Conservation (phyloP, 2,888 invertebrate species). For the Aphrophora alni region DNA sequence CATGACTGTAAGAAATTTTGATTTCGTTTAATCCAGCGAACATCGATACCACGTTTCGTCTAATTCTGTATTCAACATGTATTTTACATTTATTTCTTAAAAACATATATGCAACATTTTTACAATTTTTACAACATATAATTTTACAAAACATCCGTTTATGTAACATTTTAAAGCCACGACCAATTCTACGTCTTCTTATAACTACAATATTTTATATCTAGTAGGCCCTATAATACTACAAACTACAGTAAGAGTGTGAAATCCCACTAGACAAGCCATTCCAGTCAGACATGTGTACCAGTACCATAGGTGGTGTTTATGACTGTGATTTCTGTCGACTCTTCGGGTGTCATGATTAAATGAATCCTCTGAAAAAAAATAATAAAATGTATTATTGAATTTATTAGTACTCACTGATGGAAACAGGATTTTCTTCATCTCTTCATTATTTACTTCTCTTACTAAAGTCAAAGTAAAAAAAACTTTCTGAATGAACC, state of each 20-base stretch:
- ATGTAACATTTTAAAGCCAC: not conserved
- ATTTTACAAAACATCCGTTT: not conserved
- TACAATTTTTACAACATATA: not conserved
- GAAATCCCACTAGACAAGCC: conserved; percentile 47
- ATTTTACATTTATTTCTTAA: not conserved
- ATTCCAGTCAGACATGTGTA: conserved; percentile 61
- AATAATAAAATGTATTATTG: not conserved
- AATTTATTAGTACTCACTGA: no score
- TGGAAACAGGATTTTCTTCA: no score
- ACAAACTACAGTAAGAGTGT: not conserved
- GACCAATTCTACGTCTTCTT: not conserved
- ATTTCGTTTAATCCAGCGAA: not conserved
- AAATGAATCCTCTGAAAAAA: conserved; percentile 59
- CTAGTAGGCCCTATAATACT: not conserved
- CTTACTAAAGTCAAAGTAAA: no score
- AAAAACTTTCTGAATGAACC: not conserved
- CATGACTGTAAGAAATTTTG: not conserved
- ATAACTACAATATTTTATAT: not conserved
- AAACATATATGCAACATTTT: not conserved
- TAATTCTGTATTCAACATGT: not conserved
- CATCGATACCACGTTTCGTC: not conserved
- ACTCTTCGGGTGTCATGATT: conserved; percentile 60
- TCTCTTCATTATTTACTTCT: not conserved
- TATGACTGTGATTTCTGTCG: conserved; percentile 56
- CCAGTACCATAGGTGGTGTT: conserved; percentile 59